Conservation (phyloP, 2,888 invertebrate species). For the Parnassius orleans region DNA sequence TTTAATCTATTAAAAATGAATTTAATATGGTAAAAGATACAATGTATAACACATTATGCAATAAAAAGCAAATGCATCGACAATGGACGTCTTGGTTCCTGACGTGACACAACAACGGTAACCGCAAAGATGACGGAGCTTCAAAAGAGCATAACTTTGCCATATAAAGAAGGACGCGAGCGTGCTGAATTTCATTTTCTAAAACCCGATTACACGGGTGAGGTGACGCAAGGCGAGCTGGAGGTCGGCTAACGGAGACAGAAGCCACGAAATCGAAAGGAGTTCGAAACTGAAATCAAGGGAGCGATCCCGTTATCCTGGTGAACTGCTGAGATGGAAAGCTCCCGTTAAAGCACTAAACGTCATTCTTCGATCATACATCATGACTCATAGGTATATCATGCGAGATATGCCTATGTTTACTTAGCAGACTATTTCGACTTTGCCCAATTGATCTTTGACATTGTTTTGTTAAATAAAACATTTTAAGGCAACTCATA, state of each 20-base stretch:
- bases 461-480: no score
- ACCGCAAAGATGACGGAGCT: slow-evolving; percentile 44
- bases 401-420: slow-evolving; percentile 1
- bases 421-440: no score
- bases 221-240: slow-evolving; percentile 63
- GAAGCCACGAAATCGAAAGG: slow-evolving; percentile 75
- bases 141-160: slow-evolving; percentile 60
- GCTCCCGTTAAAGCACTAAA: slow-evolving; percentile 64
- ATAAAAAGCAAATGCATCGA: slow-evolving; percentile 37
- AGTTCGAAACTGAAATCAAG: slow-evolving; percentile 74
- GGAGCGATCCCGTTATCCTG: slow-evolving; percentile 77
- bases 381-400: slow-evolving; percentile 35
- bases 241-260: slow-evolving; percentile 67
- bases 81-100: slow-evolving; percentile 35
- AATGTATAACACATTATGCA: slow-evolving; percentile 30
- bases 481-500: no score
- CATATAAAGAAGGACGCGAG: slow-evolving; percentile 70
- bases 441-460: no score
- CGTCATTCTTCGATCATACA: slow-evolving; percentile 56
- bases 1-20: no score
- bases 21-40: background rate
- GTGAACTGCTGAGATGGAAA: slow-evolving; percentile 68
- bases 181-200: slow-evolving; percentile 77
- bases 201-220: slow-evolving; percentile 70
- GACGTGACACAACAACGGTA: slow-evolving; percentile 39